A percentile compares a stretch with the other conserved stretches of the same genome.
These are phyloP conservation scores for Girardinichthys multiradiatus DNA, from an alignment of 2,113 vertebrate genomes.

Conservation along the genomic window DNA sequence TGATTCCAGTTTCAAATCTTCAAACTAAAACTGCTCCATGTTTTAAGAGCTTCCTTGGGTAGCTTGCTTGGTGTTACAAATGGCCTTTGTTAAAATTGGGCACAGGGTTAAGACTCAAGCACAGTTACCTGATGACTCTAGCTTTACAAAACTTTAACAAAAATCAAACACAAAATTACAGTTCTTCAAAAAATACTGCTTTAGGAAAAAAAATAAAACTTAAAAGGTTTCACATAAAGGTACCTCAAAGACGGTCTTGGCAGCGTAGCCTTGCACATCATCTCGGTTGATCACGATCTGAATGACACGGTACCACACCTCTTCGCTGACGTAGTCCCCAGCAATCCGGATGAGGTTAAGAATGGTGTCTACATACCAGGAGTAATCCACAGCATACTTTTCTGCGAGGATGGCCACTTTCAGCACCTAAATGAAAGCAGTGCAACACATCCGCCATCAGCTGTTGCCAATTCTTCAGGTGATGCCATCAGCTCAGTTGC, in stretches of 20 bases:
- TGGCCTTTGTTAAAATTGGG: no score
- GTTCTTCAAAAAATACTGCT: no score
- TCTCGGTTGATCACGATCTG: constrained; percentile 95
- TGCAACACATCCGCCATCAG: neutral
- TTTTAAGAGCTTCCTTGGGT: no score
- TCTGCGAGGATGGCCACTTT: constrained; percentile 93
- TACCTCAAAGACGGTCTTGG: constrained; percentile 95
- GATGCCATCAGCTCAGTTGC: neutral
- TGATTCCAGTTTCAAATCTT: neutral
- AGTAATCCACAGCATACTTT: constrained; percentile 93
- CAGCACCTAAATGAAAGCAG: constrained; percentile 80
- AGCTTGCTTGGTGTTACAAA: no score
- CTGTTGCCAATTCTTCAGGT: neutral
- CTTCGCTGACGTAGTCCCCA: constrained; percentile 93
- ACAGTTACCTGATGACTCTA: no score
- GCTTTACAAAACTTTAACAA: no score
- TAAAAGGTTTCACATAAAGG: fast-evolving
- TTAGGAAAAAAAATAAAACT: no score
- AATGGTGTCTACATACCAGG: constrained; percentile 96
- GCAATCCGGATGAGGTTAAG: constrained; percentile 94
- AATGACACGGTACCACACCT: constrained; percentile 94
- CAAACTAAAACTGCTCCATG: neutral
- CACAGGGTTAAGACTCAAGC: no score
- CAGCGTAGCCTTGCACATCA: constrained; percentile 92
- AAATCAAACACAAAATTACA: no score